These are phyloP conservation scores for Perizoma affinitatum DNA, from an alignment of 2,888 invertebrate species.

Conservation along the genomic window DNA sequence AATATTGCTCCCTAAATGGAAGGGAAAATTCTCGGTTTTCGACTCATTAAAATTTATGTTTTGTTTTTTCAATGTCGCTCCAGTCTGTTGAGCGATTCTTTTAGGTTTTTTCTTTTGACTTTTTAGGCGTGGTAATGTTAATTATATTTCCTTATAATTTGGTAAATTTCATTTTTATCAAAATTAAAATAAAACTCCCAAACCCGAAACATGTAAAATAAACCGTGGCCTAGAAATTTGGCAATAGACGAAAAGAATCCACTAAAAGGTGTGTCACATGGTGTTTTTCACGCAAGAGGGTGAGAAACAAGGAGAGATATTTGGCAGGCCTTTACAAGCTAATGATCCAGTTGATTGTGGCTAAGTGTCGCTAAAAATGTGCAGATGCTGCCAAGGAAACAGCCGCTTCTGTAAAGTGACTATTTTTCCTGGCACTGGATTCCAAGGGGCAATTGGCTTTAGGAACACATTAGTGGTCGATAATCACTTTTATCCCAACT, in stretches of 20 bases:
- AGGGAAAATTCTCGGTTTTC: conserved; percentile 81
- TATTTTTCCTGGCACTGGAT: conserved; percentile 80
- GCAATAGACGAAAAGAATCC: conserved; percentile 56
- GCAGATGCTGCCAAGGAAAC: conserved; percentile 81
- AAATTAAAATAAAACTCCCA: conserved; percentile 34
- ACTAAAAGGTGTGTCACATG: conserved; percentile 74
- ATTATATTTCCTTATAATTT: conserved; percentile 32
- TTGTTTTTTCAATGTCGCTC: conserved; percentile 54
- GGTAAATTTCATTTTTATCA: conserved; percentile 10
- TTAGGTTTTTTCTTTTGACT: conserved; percentile 17
- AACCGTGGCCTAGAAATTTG: conserved; percentile 53
- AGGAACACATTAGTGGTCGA: conserved; percentile 69
- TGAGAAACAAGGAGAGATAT: conserved; percentile 79
- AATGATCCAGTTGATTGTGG: conserved; percentile 83
- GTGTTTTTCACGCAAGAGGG: conserved; percentile 71
- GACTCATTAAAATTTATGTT: conserved; percentile 82
- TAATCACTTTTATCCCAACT: conserved; percentile 48
- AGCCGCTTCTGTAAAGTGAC: conserved; percentile 76
- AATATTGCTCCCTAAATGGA: conserved; percentile 82
- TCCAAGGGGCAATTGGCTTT: conserved; percentile 78
- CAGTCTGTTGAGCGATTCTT: conserved; percentile 33
- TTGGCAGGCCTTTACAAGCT: conserved; percentile 81
- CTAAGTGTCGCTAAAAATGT: conserved; percentile 81
- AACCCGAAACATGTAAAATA: conserved; percentile 38
- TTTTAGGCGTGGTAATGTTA: conserved; percentile 16